These are phyloP conservation scores for Pterocles gutturalis DNA, from an alignment of 2,113 vertebrate species.

Conservation along the genomic window DNA sequence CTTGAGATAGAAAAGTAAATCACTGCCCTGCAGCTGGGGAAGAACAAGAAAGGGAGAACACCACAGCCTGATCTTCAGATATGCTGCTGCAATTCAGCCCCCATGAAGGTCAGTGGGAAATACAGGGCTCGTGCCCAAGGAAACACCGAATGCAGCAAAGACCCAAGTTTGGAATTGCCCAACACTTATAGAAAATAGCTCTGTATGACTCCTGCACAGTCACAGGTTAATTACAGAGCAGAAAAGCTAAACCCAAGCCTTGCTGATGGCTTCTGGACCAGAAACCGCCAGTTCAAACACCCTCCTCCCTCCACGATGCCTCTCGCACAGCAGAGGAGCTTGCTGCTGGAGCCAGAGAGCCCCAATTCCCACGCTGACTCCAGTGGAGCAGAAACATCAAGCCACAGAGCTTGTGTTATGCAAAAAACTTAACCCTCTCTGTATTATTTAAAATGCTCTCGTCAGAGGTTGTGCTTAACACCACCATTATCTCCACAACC, in stretches of 20 bases:
- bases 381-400: slow-evolving; percentile 15
- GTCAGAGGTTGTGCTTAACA: background rate
- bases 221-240: background rate
- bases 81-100: background rate
- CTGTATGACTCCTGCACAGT: background rate
- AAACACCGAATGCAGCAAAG: background rate
- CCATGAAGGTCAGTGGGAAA: background rate
- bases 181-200: background rate
- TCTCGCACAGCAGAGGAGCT: background rate
- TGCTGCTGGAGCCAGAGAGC: background rate
- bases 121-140: background rate
- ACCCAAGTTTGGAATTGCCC: background rate
- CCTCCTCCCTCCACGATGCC: background rate
- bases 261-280: background rate
- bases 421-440: background rate
- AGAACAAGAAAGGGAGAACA: background rate
- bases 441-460: slow-evolving; percentile 21
- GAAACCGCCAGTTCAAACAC: background rate
- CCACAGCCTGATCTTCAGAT: background rate
- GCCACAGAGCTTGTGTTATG: background rate
- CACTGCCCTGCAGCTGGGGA: background rate
- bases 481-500: background rate
- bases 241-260: background rate
- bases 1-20: slow-evolving; percentile 39
- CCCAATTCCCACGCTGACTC: background rate